Conservation (phyloP, 2,888 invertebrate species). For the Xestia xanthographa region DNA sequence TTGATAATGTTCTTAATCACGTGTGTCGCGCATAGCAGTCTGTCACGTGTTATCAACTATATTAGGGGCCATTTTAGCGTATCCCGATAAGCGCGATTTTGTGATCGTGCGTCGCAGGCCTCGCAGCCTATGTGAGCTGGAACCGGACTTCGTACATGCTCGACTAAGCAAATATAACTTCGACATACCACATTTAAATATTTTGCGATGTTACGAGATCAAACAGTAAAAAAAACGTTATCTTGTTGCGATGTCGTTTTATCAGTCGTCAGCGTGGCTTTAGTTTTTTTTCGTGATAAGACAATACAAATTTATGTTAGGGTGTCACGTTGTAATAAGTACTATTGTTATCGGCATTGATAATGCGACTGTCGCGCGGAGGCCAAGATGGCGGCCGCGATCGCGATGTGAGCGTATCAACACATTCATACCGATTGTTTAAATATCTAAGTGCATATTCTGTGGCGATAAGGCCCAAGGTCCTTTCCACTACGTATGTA, state of each 20-base stretch:
- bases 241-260: conserved; percentile 85
- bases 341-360: conserved; percentile 87
- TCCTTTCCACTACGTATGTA: conserved; percentile 76
- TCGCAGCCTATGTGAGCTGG: conserved; percentile 9
- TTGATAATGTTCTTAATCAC: conserved; percentile 38
- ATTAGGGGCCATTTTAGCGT: conserved; percentile 54
- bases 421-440: conserved; percentile 78
- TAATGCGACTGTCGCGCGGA: conserved; percentile 84
- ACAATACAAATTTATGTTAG: conserved; percentile 89
- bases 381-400: conserved; percentile 79
- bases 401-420: conserved; percentile 73
- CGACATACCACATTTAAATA: conserved; percentile 61
- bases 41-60: conserved; percentile 57
- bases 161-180: conserved; percentile 47
- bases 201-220: conserved; percentile 72
- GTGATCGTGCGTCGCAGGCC: conserved; percentile 16
- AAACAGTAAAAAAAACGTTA: conserved; percentile 76
- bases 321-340: conserved; percentile 86
- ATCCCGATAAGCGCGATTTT: conserved; percentile 52
- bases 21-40: conserved; percentile 40
- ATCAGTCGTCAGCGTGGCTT: conserved; percentile 79
- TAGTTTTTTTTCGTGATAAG: conserved; percentile 85
- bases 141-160: conserved; percentile 38
- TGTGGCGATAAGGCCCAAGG: conserved; percentile 83
- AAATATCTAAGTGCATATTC: conserved; percentile 81